Evolutionary conservation across 2,797 vertebrate species (phyloP).

Genomic region (Capromys pilorides): DNA sequence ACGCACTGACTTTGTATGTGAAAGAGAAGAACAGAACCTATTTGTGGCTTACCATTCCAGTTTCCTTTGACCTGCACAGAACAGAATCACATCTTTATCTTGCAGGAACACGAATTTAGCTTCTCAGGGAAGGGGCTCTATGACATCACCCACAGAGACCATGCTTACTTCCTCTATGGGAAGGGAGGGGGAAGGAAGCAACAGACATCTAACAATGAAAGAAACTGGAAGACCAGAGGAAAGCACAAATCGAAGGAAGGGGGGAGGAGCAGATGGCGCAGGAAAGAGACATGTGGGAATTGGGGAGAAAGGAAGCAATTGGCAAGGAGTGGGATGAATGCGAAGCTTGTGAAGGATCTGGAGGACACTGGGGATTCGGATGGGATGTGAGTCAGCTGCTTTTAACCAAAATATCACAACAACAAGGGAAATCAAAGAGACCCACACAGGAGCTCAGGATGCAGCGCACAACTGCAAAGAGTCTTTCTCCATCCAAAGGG

Average conservation of each 20-base stretch:
- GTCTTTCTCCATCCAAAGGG: constrained; percentile 10
- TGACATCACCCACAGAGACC: constrained; percentile 57
- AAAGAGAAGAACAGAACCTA: background rate
- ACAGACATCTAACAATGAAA: constrained; percentile 70
- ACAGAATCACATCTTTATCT: constrained; percentile 45
- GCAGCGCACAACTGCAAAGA: constrained; percentile 28
- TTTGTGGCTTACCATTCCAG: background rate
- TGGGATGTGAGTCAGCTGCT: constrained; percentile 78
- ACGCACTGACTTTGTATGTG: background rate
- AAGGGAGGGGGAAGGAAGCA: constrained; percentile 55
- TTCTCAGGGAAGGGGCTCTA: constrained; percentile 47
- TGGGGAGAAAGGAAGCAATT: constrained; percentile 72
- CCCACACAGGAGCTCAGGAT: constrained; percentile 66
- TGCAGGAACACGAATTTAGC: constrained; percentile 48
- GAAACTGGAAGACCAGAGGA: constrained; percentile 53
- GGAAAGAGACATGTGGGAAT: constrained; percentile 73
- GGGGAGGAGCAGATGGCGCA: constrained; percentile 74
- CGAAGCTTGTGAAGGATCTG: constrained; percentile 70
- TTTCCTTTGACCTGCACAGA: constrained; percentile 65
- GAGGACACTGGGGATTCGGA: constrained; percentile 68
- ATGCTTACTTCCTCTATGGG: constrained; percentile 55
- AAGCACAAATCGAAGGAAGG: constrained; percentile 61
- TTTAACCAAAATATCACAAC: constrained; percentile 77
- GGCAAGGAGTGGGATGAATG: constrained; percentile 66
- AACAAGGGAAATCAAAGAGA: constrained; percentile 75